A percentile compares a stretch with the other conserved stretches of the same genome.
Conservation (phyloP, 2,797 vertebrate species). For the Tapera naevia region DNA sequence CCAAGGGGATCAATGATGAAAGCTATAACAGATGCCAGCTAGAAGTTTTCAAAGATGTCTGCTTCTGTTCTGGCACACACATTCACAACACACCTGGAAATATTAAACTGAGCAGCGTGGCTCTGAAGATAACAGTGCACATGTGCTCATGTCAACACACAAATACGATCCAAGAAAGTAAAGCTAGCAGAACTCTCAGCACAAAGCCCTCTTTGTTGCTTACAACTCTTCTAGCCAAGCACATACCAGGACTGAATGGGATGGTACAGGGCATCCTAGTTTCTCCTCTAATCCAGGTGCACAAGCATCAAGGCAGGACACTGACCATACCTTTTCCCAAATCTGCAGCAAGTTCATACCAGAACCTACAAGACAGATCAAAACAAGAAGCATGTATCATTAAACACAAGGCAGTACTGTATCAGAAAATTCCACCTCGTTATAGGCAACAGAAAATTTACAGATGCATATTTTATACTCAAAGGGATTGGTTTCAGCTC, state of each 20-base stretch:
- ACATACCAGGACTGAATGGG: slow-evolving; percentile 85
- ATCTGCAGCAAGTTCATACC: slow-evolving; percentile 96
- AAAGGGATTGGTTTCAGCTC: not conserved
- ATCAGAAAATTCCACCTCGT: not conserved
- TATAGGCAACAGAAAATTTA: not conserved
- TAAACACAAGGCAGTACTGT: not conserved
- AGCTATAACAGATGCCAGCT: not conserved
- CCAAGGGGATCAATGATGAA: not conserved
- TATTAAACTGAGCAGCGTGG: not conserved
- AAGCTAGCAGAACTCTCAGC: not conserved
- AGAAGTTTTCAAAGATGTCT: not conserved
- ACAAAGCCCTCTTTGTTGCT: not conserved
- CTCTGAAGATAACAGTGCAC: not conserved
- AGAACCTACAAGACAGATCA: slow-evolving; percentile 78
- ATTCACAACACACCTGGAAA: not conserved
- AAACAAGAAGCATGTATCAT: not conserved
- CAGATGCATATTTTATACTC: not conserved
- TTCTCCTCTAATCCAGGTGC: slow-evolving; percentile 82
- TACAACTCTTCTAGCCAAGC: not conserved
- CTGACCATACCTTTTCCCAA: slow-evolving; percentile 82
- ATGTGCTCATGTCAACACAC: fast-evolving
- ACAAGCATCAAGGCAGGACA: slow-evolving; percentile 81
- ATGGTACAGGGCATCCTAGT: slow-evolving; percentile 78
- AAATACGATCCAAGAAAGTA: not conserved
- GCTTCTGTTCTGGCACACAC: not conserved